phyloP scores from a whole-genome alignment of 2,797 vertebrate species.

The Coluber constrictor region DNA sequence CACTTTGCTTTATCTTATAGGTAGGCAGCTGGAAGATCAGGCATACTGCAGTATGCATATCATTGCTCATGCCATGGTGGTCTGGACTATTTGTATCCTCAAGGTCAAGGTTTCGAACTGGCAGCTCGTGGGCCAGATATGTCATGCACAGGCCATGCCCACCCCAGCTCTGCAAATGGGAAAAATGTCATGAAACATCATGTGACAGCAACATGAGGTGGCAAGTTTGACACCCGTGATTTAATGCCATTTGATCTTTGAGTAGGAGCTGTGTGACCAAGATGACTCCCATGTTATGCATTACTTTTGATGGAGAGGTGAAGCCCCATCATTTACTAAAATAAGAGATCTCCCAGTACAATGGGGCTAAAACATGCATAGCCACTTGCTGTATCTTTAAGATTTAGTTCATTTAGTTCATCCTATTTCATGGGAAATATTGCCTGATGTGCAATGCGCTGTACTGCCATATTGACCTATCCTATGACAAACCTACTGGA shows the following conservation, averaged over 20 bases:
- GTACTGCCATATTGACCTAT: neutral
- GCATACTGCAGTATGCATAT: neutral
- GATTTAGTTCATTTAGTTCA: neutral
- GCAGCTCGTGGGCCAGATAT: too few species aligned
- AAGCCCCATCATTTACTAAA: neutral
- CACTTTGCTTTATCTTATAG: neutral
- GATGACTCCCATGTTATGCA: neutral
- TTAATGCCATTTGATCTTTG: neutral
- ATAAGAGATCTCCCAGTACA: neutral
- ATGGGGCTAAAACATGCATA: neutral
- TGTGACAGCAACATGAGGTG: fast-evolving
- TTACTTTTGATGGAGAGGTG: neutral
- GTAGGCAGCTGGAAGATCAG: neutral
- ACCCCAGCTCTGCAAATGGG: too few species aligned
- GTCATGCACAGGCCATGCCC: too few species aligned
- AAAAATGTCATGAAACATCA: too few species aligned
- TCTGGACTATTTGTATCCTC: neutral
- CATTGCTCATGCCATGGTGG: neutral
- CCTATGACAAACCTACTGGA: neutral
- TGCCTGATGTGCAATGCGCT: neutral
- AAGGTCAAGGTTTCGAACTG: neutral
- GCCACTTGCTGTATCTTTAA: neutral
- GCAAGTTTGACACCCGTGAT: too few species aligned
- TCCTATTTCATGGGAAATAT: neutral
- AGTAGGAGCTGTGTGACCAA: neutral